Percentiles rank a stretch among this genome's conserved stretches.
Conservation (phyloP, 1,140 invertebrate species). For the Patella vulgata region DNA sequence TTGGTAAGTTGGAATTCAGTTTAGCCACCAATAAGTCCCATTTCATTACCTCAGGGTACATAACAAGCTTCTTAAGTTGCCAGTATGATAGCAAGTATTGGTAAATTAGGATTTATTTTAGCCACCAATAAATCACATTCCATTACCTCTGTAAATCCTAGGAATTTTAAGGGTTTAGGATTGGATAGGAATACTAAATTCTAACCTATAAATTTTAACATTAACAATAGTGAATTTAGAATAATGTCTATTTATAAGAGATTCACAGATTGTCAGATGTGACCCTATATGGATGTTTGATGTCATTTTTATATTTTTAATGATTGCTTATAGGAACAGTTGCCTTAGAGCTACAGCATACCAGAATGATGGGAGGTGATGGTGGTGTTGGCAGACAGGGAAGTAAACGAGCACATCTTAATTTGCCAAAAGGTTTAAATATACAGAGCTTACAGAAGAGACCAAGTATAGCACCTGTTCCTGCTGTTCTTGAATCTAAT, state of each 20-base stretch:
- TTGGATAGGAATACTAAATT: too few species aligned
- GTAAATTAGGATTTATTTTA: slow-evolving; percentile 43
- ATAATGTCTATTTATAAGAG: too few species aligned
- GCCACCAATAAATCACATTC: too few species aligned
- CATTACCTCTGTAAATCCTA: too few species aligned
- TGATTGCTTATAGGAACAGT: slow-evolving; percentile 54
- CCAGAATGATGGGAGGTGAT: slow-evolving; percentile 18
- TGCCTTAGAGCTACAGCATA: slow-evolving; percentile 60
- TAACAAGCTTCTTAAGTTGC: slow-evolving; percentile 56
- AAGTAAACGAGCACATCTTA: slow-evolving; percentile 39
- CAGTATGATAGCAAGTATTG: slow-evolving; percentile 57
- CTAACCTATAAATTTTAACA: too few species aligned
- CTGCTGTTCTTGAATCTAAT: slow-evolving; percentile 63
- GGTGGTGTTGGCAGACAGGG: slow-evolving; percentile 18
- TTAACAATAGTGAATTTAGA: too few species aligned
- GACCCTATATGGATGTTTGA: too few species aligned
- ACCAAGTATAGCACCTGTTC: slow-evolving; percentile 68
- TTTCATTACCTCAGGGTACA: slow-evolving; percentile 32
- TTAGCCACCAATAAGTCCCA: neutral
- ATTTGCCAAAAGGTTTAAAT: slow-evolving; percentile 51
- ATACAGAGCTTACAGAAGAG: slow-evolving; percentile 57
- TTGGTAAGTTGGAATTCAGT: slow-evolving; percentile 40
- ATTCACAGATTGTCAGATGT: too few species aligned
- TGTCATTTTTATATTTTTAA: too few species aligned
- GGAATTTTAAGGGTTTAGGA: too few species aligned